phyloP scores from a whole-genome alignment of 2,113 vertebrate species.

The Oryzias javanicus region DNA sequence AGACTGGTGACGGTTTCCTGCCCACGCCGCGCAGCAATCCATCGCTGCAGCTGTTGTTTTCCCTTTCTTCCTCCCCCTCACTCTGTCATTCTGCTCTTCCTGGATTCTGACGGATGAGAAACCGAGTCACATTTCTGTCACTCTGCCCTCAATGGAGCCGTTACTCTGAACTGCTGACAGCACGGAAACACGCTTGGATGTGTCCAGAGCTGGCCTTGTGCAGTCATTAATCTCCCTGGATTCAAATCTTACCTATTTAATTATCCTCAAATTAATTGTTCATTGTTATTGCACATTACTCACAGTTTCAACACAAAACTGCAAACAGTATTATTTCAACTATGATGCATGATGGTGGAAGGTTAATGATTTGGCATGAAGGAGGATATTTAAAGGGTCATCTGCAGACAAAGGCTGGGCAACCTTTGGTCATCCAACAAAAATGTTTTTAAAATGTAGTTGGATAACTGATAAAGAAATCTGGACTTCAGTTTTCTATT shows the following conservation, averaged over 20 bases:
- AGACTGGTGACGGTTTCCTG: slow-evolving; percentile 8
- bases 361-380: no score
- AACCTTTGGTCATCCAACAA: no score
- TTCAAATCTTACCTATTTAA: background rate
- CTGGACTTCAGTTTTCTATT: no score
- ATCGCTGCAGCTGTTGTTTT: slow-evolving; percentile 30
- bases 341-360: no score
- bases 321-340: no score
- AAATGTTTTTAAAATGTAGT: no score
- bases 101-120: slow-evolving; percentile 28
- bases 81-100: slow-evolving; percentile 12
- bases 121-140: slow-evolving; percentile 16
- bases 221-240: background rate
- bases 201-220: background rate
- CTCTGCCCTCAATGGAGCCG: background rate
- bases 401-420: no score
- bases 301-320: no score
- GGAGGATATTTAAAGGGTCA: no score
- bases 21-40: slow-evolving; percentile 5
- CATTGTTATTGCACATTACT: no score
- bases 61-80: slow-evolving; percentile 10
- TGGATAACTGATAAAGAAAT: no score
- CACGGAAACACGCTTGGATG: background rate
- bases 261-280: no score
- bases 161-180: background rate